Evolutionary conservation across 2,888 invertebrate species (phyloP).

Genomic region (Merodon equestris): DNA sequence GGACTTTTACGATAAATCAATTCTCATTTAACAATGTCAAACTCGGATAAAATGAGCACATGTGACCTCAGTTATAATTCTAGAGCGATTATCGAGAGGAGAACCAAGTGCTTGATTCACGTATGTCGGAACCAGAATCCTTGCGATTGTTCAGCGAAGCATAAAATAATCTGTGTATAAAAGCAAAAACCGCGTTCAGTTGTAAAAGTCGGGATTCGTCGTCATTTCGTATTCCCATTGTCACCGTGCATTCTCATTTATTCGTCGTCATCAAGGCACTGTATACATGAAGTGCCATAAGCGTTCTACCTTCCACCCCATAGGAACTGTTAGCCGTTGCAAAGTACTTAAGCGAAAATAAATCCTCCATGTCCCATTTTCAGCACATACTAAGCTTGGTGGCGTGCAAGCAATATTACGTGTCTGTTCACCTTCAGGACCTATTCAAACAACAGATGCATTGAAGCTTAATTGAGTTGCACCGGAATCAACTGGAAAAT

Average conservation of each 20-base stretch:
- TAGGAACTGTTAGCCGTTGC: neutral
- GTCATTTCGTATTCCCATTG: constrained; percentile 33
- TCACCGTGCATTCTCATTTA: constrained; percentile 13
- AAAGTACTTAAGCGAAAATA: constrained; percentile 30
- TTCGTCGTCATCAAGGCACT: constrained; percentile 5
- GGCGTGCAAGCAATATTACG: neutral
- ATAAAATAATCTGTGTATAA: constrained; percentile 32
- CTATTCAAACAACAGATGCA: neutral
- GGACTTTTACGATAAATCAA: too few relatives aligned
- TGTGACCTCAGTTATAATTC: too few relatives aligned
- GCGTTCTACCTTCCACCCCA: too few relatives aligned
- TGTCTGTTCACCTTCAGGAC: constrained; percentile 29
- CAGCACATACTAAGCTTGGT: constrained; percentile 16
- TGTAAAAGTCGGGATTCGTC: constrained; percentile 26
- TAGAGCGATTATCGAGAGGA: constrained; percentile 14
- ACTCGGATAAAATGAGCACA: too few relatives aligned
- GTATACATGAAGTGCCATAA: neutral
- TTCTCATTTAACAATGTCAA: too few relatives aligned
- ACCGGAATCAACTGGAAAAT: constrained; percentile 20
- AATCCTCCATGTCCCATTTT: constrained; percentile 34
- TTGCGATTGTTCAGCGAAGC: constrained; percentile 17
- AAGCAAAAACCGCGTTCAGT: constrained; percentile 47
- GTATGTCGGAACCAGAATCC: neutral
- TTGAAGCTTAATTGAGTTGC: constrained; percentile 57
- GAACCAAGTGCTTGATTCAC: constrained; percentile 2